Evolutionary conservation across 2,113 vertebrate genomes (phyloP), one percentile per base, ranked within the genome.

Genomic region (Coturnix japonica): DNA sequence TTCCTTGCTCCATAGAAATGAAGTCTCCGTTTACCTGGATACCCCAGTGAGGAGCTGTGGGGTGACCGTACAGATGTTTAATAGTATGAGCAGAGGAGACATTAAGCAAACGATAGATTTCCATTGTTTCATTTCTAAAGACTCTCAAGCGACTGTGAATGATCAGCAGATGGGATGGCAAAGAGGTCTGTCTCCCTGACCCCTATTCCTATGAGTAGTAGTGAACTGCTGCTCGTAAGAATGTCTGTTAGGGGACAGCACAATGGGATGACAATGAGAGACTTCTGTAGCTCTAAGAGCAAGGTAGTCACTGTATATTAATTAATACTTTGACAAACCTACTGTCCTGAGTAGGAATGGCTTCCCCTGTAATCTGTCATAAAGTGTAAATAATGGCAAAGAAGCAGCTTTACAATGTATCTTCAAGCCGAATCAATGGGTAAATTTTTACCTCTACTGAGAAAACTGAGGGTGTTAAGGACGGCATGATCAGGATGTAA

Each of bases 311-410:
- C 30, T 49, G 30, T 13, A 19, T 19, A 21, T 90, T 95, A 95
- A 89, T 93, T 84, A 33, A 26, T 69, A 35, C 47, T 91, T 43
- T 90, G 74, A 46, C 53, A 83, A 37, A 78, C 61, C 65, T 54
- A 61, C 92, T 79, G 66, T 80, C 81, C 82, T 65, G 80, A 88
- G 49, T 57, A 81, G 77, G 43, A 90, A 84, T 90, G 82, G 30
- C 70, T 93, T 90, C 61, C 51, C 39, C 49, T 7, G 25, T 83
- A 94, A 80, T 43, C 73, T 78, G 61, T 86, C 57, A 53, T 14
- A n/a, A 61, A 85, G 44, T 14, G n/a, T 57, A 82, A 86, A 46
- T 0, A 6, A 47, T 75, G 92, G 57, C 73, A 65, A 18, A 79
- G 69, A 69, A 43, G 23, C 71, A 65, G 17, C 30, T 74, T 17